These are phyloP conservation scores for Melanotaenia trifasciata DNA, from an alignment of 2,797 vertebrate species.

Conservation along the genomic window DNA sequence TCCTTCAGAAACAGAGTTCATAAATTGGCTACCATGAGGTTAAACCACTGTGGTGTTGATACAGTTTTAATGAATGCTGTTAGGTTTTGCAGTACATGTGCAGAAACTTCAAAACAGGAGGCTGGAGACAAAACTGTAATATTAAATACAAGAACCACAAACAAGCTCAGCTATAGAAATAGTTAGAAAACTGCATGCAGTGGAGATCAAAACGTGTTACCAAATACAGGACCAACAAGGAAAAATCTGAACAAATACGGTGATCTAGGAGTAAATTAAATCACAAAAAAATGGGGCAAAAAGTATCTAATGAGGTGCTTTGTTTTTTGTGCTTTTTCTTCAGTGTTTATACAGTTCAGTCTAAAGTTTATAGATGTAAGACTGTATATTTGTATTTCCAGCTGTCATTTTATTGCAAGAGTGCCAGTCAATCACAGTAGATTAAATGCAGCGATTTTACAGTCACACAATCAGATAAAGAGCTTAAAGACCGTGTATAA, in stretches of 20 bases:
- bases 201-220: constrained; percentile 17
- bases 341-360: background rate
- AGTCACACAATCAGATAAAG: constrained; percentile 24
- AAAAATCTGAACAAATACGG: background rate
- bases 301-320: background rate
- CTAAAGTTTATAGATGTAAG: background rate
- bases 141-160: constrained; percentile 33
- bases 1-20: constrained; percentile 16
- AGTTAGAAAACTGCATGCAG: background rate
- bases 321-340: background rate
- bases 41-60: constrained; percentile 34
- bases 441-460: constrained; percentile 17
- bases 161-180: background rate
- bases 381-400: background rate
- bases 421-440: constrained; percentile 24
- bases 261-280: constrained; percentile 14
- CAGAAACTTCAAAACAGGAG: constrained; percentile 46
- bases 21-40: constrained; percentile 40
- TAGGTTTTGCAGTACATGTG: constrained; percentile 23
- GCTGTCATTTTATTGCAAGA: constrained; percentile 9
- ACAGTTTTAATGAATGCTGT: constrained; percentile 42
- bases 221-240: constrained; percentile 1
- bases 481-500: constrained; percentile 55
- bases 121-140: constrained; percentile 29
- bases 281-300: constrained; percentile 5